These are phyloP conservation scores for Entomobrya proxima DNA, from an alignment of 2,888 invertebrate species.

Conservation along the genomic window DNA sequence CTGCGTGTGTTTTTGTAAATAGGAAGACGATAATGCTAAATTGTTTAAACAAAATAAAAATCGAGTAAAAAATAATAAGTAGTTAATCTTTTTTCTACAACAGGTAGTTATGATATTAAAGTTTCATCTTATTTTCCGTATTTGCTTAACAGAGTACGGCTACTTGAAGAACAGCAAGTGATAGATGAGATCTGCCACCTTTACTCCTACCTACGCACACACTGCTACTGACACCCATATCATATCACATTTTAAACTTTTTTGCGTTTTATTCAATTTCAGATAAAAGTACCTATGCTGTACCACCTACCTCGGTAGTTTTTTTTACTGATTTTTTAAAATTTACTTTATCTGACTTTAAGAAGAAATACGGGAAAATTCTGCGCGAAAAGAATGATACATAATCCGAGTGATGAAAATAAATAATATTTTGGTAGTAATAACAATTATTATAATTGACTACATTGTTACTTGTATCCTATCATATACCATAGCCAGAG, in stretches of 20 bases:
- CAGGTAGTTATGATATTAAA: constrained; percentile 11
- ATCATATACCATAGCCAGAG: background rate
- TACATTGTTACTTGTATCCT: constrained; percentile 7
- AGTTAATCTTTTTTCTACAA: constrained; percentile 2
- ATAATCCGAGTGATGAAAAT: constrained; percentile 41
- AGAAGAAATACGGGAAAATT: background rate
- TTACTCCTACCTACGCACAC: background rate
- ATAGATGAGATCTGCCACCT: constrained; percentile 14
- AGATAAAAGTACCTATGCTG: constrained; percentile 4
- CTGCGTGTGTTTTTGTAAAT: constrained; percentile 13
- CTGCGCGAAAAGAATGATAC: background rate
- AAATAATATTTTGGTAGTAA: constrained; percentile 34
- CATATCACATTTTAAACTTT: constrained; percentile 6
- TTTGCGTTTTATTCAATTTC: background rate
- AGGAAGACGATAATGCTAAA: constrained; percentile 9
- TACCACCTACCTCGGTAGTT: constrained; percentile 14
- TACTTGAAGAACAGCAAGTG: background rate
- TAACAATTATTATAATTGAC: constrained; percentile 21
- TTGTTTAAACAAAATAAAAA: background rate
- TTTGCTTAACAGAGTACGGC: background rate
- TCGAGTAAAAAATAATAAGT: background rate
- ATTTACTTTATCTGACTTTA: background rate
- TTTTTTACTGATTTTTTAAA: background rate
- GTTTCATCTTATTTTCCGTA: constrained; percentile 10
- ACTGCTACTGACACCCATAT: background rate